phyloP scores from a whole-genome alignment of 2,888 invertebrate species.

The Pachliopta kotzebuea region DNA sequence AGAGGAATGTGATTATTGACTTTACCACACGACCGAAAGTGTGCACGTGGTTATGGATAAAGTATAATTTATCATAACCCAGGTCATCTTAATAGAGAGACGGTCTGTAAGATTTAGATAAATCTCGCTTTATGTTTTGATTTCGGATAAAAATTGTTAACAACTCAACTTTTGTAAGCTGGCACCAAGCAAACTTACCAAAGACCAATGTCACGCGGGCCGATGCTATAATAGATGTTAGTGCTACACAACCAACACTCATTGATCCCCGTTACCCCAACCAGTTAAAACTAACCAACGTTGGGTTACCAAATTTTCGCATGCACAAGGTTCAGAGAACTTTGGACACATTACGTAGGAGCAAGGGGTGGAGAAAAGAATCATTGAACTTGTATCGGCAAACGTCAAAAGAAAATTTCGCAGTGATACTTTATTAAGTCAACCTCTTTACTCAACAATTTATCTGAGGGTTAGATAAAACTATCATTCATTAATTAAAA shows the following conservation, averaged over 20 bases:
- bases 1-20: no score
- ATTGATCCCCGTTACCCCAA: conserved; percentile 48
- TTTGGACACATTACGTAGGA: conserved; percentile 3
- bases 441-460: conserved; percentile 14
- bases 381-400: conserved; percentile 19
- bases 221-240: conserved; percentile 75
- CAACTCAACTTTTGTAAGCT: background rate
- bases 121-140: background rate
- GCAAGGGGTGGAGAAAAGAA: conserved; percentile 6
- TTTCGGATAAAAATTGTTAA: background rate
- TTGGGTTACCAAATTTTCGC: conserved; percentile 1
- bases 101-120: no score
- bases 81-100: no score
- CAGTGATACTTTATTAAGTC: conserved; percentile 7
- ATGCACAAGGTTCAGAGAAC: background rate
- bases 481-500: background rate
- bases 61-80: no score
- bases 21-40: no score
- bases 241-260: conserved; percentile 47
- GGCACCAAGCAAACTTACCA: conserved; percentile 23
- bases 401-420: conserved; percentile 9
- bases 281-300: background rate
- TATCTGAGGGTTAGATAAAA: background rate
- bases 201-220: conserved; percentile 56
- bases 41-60: no score